Evolutionary conservation across 1,140 invertebrate genomes (phyloP).

Genomic region (Drosophila takahashii): DNA sequence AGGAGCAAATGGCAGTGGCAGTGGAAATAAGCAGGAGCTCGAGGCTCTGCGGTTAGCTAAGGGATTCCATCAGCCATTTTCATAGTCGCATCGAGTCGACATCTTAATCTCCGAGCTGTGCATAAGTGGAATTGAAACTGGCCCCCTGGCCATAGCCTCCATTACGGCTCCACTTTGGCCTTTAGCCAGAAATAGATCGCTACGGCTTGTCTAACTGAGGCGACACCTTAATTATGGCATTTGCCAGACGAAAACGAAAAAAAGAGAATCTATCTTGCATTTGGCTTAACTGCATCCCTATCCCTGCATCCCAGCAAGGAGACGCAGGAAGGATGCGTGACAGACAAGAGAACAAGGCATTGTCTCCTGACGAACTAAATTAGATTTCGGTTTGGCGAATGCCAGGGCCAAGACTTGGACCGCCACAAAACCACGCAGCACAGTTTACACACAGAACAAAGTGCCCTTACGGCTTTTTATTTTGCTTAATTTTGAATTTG

Average conservation of each 20-base stretch:
- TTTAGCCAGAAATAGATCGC: conserved; percentile 14
- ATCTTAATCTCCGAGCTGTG: conserved; percentile 62
- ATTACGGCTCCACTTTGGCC: background rate
- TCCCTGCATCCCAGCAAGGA: conserved; percentile 5
- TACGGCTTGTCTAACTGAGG: conserved; percentile 34
- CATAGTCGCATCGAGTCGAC: conserved; percentile 64
- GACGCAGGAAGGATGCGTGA: conserved; percentile 37
- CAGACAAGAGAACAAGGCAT: conserved; percentile 42
- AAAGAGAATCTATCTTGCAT: background rate
- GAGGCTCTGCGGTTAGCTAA: conserved; percentile 49
- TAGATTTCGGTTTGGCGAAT: conserved; percentile 73
- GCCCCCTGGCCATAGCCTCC: conserved; percentile 15
- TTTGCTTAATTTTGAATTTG: no score
- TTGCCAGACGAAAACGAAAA: conserved; percentile 12
- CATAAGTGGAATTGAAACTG: conserved; percentile 50
- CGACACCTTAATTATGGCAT: conserved; percentile 76
- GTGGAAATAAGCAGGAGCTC: background rate
- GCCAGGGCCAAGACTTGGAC: conserved; percentile 19
- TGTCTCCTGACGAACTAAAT: conserved; percentile 70
- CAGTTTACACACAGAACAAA: background rate
- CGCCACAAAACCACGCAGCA: background rate
- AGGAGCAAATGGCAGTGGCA: no score
- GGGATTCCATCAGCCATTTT: conserved; percentile 61
- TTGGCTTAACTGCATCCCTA: conserved; percentile 20
- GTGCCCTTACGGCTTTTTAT: no score